These are phyloP conservation scores for Meiosimyza platycephala DNA, from an alignment of 2,888 invertebrate species.

Conservation along the genomic window DNA sequence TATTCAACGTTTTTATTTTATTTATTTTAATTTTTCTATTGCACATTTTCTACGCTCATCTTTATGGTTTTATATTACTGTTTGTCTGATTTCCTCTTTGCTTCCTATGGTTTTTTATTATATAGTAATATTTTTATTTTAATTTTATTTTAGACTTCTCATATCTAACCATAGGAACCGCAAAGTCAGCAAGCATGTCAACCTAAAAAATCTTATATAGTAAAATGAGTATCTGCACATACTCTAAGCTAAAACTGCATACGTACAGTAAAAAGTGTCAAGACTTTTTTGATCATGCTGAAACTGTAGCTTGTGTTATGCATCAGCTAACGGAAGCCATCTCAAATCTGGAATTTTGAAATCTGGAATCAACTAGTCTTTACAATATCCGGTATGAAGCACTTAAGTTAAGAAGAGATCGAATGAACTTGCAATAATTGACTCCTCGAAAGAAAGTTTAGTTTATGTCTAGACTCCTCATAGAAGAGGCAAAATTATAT, in stretches of 20 bases:
- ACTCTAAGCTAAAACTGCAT: background rate
- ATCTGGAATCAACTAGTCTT: background rate
- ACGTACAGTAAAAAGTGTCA: background rate
- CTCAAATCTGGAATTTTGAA: background rate
- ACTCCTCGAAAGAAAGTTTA: too few relatives aligned
- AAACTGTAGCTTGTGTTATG: conserved; percentile 30
- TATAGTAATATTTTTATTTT: background rate
- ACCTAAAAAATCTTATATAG: conserved; percentile 41
- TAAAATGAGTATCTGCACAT: conserved; percentile 15
- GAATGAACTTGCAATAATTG: too few relatives aligned
- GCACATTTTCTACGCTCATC: conserved; percentile 13
- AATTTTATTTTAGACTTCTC: conserved; percentile 1
- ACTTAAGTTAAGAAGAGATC: too few relatives aligned
- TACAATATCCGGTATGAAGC: background rate
- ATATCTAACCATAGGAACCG: conserved; percentile 44
- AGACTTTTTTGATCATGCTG: conserved; percentile 24
- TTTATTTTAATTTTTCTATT: too few relatives aligned
- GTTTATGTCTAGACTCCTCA: too few relatives aligned
- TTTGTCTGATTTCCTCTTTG: background rate
- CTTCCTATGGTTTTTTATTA: too few relatives aligned
- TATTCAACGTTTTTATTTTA: background rate
- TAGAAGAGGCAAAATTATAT: too few relatives aligned
- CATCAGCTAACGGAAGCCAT: conserved; percentile 31
- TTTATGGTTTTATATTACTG: conserved; percentile 32
- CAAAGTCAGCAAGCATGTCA: conserved; percentile 56